Percentiles rank a stretch among this genome's conserved stretches.
These are phyloP conservation scores for Triplophysa dalaica DNA, from an alignment of 2,113 vertebrate species.

Conservation along the genomic window DNA sequence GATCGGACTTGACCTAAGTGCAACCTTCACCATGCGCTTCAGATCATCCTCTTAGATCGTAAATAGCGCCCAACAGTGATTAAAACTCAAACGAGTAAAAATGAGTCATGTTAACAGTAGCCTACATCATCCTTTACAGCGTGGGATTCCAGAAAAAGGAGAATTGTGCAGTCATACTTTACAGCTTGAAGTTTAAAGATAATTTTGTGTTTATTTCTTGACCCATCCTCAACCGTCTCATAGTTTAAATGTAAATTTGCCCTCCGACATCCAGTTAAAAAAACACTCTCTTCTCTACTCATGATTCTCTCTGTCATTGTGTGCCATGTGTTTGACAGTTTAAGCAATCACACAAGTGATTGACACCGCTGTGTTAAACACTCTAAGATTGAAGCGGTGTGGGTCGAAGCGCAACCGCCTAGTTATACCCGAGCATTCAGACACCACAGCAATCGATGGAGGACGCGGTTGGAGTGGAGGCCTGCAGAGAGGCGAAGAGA, in stretches of 20 bases:
- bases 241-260: slow-evolving; percentile 16
- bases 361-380: slow-evolving; percentile 42
- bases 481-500: slow-evolving; percentile 53
- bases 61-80: too few species aligned
- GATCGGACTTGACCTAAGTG: too few species aligned
- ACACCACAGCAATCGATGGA: slow-evolving; percentile 34
- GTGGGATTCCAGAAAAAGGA: too few species aligned
- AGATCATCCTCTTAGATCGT: too few species aligned
- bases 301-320: slow-evolving; percentile 6
- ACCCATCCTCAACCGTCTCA: neutral
- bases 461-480: slow-evolving; percentile 3
- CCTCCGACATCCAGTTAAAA: neutral
- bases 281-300: neutral
- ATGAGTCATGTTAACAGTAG: too few species aligned
- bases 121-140: too few species aligned
- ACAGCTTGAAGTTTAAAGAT: too few species aligned
- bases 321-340: slow-evolving; percentile 37
- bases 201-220: neutral
- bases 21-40: too few species aligned
- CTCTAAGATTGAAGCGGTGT: slow-evolving; percentile 50
- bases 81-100: too few species aligned
- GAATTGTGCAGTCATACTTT: too few species aligned
- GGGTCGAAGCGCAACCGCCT: slow-evolving; percentile 42
- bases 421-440: slow-evolving; percentile 48
- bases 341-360: slow-evolving; percentile 42